Evolutionary conservation across 2,797 vertebrate species (phyloP), one percentile per base, ranked within the genome.

Genomic region (Melanotaenia pygmaea): DNA sequence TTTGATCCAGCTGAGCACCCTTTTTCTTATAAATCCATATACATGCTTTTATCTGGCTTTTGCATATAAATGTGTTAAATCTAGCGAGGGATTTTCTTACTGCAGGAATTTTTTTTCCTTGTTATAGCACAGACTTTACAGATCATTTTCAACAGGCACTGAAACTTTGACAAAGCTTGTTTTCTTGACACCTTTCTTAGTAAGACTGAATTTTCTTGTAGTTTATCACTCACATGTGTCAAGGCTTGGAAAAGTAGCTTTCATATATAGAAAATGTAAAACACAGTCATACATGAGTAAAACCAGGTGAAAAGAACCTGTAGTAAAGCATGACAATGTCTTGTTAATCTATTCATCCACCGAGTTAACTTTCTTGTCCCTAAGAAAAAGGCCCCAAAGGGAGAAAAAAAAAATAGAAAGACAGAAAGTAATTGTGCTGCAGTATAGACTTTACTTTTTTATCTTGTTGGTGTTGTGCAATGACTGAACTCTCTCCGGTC

Each of bases 351-450:
- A 34, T 70, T 67, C 35, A 38, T 34, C 64, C 43, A 26, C 18
- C 26, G 50, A 43, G 51, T 79, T 62, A 66, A 67, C 66, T 64
- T 74, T 69, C n/a, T 11, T 5, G 9, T 45, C 53, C n/a, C 3
- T 37, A 64, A 58, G 40, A 74, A 16, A 59, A n/a, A 57, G 67
- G 10, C 16, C 16, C 40, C 40, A 43, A 18, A 43, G 40, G 16
- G 40, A 18, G 16, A 18, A 16, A 38, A 38, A 43, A 43, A 30
- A 30, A 30, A 28, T 28, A 28, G 28, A 30, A 30, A 30, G 28
- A 30, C 28, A 62, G 13, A 79, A 76, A 75, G 77, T 43, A 85
- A 85, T 85, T 66, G 84, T 59, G 34, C 24, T 51, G 22, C 43
- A 4, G 32, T 30, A 43, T 66, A 38, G 53, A 66, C 65, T 74